A percentile compares a stretch with the other conserved stretches of the same genome.
Evolutionary conservation across 53 echinoderm and acorn worm species (phyloP).

Genomic region (Antedon mediterranea): DNA sequence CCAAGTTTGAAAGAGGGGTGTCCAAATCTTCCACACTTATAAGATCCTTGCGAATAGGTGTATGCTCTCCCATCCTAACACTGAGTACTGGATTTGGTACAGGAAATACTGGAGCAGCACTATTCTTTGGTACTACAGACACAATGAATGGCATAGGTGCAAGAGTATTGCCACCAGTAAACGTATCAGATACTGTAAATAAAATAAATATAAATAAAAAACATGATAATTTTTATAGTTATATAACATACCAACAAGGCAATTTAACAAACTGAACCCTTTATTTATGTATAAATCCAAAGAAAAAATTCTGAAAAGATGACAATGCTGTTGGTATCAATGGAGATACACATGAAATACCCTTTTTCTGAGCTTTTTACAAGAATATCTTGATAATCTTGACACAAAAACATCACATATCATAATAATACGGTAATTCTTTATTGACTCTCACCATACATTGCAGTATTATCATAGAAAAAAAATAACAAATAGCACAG

Average conservation of each 20-base stretch:
- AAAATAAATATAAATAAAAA: background rate
- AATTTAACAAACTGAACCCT: background rate
- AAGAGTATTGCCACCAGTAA: conserved; percentile 38
- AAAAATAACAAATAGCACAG: too few relatives aligned
- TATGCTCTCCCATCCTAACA: conserved; percentile 48
- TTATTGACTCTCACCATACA: too few relatives aligned
- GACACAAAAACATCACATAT: too few relatives aligned
- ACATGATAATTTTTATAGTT: background rate
- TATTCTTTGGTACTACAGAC: conserved; percentile 51
- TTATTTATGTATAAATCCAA: background rate
- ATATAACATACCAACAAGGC: too few relatives aligned
- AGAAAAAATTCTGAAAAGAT: too few relatives aligned
- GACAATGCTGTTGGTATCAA: too few relatives aligned
- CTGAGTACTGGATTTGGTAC: conserved; percentile 43
- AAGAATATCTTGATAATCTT: too few relatives aligned
- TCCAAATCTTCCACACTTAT: conserved; percentile 45
- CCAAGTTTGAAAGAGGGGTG: conserved; percentile 41
- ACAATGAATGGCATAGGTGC: conserved; percentile 82
- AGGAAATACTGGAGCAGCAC: conserved; percentile 35
- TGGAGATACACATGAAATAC: too few relatives aligned
- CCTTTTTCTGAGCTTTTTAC: too few relatives aligned
- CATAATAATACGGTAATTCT: too few relatives aligned
- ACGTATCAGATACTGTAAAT: conserved; percentile 33
- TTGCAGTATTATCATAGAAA: too few relatives aligned
- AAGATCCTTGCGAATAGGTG: conserved; percentile 38